phyloP scores from a whole-genome alignment of 2,888 invertebrate genomes.

The Sinodicranocentrus sp. region DNA sequence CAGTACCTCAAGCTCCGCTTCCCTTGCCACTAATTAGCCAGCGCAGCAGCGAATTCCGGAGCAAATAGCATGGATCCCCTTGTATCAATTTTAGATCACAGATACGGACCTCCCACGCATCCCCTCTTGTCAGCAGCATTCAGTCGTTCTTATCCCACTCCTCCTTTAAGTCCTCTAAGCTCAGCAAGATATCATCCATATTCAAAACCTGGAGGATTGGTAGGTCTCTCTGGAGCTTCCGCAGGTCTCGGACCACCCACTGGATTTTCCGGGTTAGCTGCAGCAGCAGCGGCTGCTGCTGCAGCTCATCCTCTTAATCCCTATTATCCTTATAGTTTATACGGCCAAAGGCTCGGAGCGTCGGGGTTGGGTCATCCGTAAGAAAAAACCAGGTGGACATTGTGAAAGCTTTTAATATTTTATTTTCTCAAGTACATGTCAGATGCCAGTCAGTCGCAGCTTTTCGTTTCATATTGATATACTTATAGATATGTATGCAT shows the following conservation, averaged over 20 bases:
- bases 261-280: slow-evolving; percentile 76
- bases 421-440: slow-evolving; percentile 2
- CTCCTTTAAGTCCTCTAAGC: slow-evolving; percentile 90
- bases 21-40: slow-evolving; percentile 79
- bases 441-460: neutral
- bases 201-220: slow-evolving; percentile 78
- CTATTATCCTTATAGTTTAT: slow-evolving; percentile 93
- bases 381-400: neutral
- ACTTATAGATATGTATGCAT: neutral
- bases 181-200: slow-evolving; percentile 96
- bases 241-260: slow-evolving; percentile 77
- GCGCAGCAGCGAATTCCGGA: slow-evolving; percentile 78
- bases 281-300: slow-evolving; percentile 81
- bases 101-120: slow-evolving; percentile 78
- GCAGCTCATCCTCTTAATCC: slow-evolving; percentile 88
- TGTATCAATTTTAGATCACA: slow-evolving; percentile 87
- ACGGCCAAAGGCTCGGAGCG: slow-evolving; percentile 90
- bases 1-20: slow-evolving; percentile 81
- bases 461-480: neutral
- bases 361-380: slow-evolving; percentile 77
- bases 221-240: slow-evolving; percentile 83
- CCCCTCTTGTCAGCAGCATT: slow-evolving; percentile 72
- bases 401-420: neutral
- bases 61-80: slow-evolving; percentile 77
- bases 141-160: slow-evolving; percentile 80